Base-by-base conservation (phyloP, 2,888 invertebrate genomes). In the Mythimna lalbum region DNA sequence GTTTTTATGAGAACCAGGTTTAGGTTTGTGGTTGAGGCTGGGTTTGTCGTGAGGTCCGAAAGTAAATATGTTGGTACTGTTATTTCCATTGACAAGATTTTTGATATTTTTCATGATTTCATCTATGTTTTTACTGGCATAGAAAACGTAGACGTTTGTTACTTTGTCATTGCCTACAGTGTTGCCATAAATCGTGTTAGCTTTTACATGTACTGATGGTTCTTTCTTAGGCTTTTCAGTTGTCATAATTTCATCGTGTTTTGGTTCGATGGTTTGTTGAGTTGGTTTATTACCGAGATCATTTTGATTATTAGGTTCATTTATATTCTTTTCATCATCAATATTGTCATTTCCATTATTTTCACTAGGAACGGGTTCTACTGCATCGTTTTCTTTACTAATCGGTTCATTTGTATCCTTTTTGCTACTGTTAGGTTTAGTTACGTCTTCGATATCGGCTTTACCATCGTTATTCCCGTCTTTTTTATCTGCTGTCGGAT, bases 81-180 rank as follows among this genome's bases (percentile, higher is more conserved):
- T 73, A 1, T 76, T 77, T 19, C 69, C 79, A 56, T 83, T 85
- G 23, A 57, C 67, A 17, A 79, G 65, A 1, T 78, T 81, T 53
- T 84, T 82, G 0, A 88, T 68, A n/a, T 82, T 73, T 19, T 82
- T 79, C n/a, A 88, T 70, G 5, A 85, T 67, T 2, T 78, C 69
- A 36, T 82, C 78, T 7, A 82, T 52, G 21, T 86, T 75, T 27
- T 87, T 78, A 6, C 81, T 85, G 4, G 88, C 85, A 67, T 91
- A 88, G 59, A 93, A 93, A 53, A 94, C 86, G 62, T 89, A 94
- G 50, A 94, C 83, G 55, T 94, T 94, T 1, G 92, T 93, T 0
- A 93, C 91, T 76, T 93, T 89, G 0, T 88, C 90, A 27, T 88
- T 91, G 1, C 88, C 90, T 19, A 90, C 78, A 2, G 90, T 82